These are phyloP conservation scores for Monomorium pharaonis DNA, from an alignment of 1,140 invertebrate genomes.

Conservation along the genomic window DNA sequence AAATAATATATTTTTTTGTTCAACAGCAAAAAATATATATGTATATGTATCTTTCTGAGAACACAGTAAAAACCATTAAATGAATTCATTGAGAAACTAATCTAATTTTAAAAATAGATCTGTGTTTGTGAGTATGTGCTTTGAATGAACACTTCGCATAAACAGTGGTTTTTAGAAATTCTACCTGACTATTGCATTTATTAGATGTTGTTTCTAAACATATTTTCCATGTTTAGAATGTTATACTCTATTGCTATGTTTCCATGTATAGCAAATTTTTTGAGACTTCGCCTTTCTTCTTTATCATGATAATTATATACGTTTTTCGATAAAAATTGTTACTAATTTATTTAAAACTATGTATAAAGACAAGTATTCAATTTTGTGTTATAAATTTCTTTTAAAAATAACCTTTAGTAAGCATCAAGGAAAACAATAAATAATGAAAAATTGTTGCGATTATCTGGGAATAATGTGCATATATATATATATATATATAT, in stretches of 20 bases:
- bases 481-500: slow-evolving; percentile 21
- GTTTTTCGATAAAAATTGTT: slow-evolving; percentile 2
- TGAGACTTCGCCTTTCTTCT: slow-evolving; percentile 20
- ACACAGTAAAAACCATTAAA: slow-evolving; percentile 46
- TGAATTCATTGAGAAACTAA: slow-evolving; percentile 60
- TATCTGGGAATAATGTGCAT: neutral
- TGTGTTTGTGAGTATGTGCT: slow-evolving; percentile 59
- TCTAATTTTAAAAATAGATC: slow-evolving; percentile 65
- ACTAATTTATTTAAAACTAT: slow-evolving; percentile 7
- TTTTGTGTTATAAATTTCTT: slow-evolving; percentile 9
- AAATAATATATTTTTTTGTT: slow-evolving; percentile 38
- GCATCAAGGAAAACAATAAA: neutral
- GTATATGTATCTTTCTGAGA: slow-evolving; percentile 20
- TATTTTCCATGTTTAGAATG: slow-evolving; percentile 70
- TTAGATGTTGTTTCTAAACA: slow-evolving; percentile 69
- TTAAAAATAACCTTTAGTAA: slow-evolving; percentile 15
- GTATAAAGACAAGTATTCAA: slow-evolving; percentile 31
- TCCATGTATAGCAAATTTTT: slow-evolving; percentile 47
- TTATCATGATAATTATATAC: neutral
- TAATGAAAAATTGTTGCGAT: slow-evolving; percentile 6
- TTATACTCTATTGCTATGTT: slow-evolving; percentile 73
- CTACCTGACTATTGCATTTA: slow-evolving; percentile 34
- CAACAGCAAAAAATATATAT: slow-evolving; percentile 44
- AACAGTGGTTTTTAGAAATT: slow-evolving; percentile 65
- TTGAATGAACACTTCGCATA: slow-evolving; percentile 59